These are phyloP conservation scores for Metallyticus violacea DNA, from an alignment of 2,888 invertebrate genomes.

Conservation along the genomic window DNA sequence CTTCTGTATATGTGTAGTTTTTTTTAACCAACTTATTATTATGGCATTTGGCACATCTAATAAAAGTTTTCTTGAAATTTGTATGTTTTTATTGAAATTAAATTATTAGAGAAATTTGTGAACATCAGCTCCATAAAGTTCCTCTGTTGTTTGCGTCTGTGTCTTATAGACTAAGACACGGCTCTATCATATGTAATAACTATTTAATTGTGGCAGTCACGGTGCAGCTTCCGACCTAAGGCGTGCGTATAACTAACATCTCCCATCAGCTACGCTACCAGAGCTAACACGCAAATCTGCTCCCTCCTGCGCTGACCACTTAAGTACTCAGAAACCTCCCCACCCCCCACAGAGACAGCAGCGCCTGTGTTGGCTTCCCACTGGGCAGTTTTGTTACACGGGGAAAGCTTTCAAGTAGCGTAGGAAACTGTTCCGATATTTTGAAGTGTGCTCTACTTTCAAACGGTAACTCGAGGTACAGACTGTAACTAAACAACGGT, in stretches of 20 bases:
- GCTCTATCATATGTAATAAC: neutral
- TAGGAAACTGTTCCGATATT: neutral
- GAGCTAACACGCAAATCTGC: too few relatives aligned
- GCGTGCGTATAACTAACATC: too few relatives aligned
- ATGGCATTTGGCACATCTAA: too few relatives aligned
- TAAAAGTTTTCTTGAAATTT: too few relatives aligned
- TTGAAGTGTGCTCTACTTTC: neutral
- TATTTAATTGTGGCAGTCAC: neutral
- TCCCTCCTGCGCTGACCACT: neutral
- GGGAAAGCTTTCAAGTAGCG: neutral
- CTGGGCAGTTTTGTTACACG: neutral
- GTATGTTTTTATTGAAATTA: too few relatives aligned
- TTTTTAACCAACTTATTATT: too few relatives aligned
- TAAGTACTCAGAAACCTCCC: neutral
- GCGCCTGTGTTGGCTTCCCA: neutral
- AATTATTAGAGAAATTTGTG: too few relatives aligned
- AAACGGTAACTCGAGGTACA: too few relatives aligned
- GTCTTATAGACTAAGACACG: neutral
- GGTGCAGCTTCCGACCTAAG: too few relatives aligned
- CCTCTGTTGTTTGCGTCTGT: neutral
- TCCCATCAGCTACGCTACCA: too few relatives aligned
- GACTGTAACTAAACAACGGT: neutral
- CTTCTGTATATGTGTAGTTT: too few relatives aligned
- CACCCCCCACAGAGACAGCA: neutral
- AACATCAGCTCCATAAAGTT: too few relatives aligned